Evolutionary conservation across 92 coral and sea anemone genomes (phyloP).

Genomic region (Actinernus sp.): DNA sequence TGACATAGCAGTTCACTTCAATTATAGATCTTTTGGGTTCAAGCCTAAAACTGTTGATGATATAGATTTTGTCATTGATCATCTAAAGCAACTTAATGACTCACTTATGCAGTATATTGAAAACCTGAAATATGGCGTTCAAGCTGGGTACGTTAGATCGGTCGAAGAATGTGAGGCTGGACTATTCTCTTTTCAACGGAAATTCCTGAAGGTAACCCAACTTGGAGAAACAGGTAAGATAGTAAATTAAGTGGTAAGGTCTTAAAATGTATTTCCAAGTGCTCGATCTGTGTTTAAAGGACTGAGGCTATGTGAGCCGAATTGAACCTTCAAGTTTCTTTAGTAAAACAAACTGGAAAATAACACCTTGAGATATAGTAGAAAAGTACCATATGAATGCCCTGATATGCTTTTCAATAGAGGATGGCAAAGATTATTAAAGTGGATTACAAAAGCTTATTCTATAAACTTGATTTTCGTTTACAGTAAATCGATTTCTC

Average conservation of each 20-base stretch:
- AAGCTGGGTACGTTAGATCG: conserved; percentile 92
- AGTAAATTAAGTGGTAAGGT: no score
- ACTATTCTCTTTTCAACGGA: conserved; percentile 68
- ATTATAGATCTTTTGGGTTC: conserved; percentile 50
- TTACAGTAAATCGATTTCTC: no score
- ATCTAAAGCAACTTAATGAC: conserved; percentile 61
- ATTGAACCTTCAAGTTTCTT: no score
- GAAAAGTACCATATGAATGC: no score
- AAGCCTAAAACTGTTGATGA: conserved; percentile 76
- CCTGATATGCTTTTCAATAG: no score
- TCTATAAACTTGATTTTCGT: no score
- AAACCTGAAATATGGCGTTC: conserved; percentile 80
- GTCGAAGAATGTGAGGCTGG: conserved; percentile 90
- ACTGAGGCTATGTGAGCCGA: neutral
- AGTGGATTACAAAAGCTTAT: no score
- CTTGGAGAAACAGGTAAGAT: conserved; percentile 79
- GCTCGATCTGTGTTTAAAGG: neutral
- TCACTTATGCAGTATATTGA: conserved; percentile 81
- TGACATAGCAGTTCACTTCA: conserved; percentile 81
- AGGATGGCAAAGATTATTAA: no score
- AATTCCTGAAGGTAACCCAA: conserved; percentile 41
- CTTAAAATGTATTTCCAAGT: no score
- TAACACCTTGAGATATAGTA: no score
- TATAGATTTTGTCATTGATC: conserved; percentile 76
- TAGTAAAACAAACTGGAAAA: no score